Conservation (phyloP, 2,797 vertebrate genomes). For the Anniella stebbinsi region DNA sequence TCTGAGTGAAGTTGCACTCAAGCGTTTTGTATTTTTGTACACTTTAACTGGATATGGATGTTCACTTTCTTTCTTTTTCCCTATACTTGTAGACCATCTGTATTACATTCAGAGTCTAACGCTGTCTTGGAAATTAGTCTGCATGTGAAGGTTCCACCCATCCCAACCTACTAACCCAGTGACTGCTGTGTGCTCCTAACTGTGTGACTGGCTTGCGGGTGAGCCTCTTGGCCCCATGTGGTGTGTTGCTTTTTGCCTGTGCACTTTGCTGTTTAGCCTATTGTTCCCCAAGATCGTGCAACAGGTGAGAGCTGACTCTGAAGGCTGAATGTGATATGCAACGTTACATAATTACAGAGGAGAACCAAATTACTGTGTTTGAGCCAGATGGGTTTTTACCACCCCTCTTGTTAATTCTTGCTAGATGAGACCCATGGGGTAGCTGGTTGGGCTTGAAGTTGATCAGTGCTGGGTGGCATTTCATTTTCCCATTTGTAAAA, state of each 20-base stretch:
- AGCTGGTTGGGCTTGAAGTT: background rate
- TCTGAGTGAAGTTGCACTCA: slow-evolving; percentile 1
- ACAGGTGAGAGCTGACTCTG: background rate
- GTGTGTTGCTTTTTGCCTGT: slow-evolving; percentile 49
- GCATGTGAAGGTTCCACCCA: slow-evolving; percentile 47
- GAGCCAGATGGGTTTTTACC: background rate
- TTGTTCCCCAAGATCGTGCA: slow-evolving; percentile 24
- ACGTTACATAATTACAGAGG: background rate
- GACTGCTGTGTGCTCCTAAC: slow-evolving; percentile 39
- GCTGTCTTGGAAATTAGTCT: slow-evolving; percentile 41
- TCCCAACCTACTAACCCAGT: slow-evolving; percentile 46
- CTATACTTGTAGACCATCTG: slow-evolving; percentile 22
- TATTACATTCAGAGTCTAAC: slow-evolving; percentile 34
- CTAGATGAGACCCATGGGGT: background rate
- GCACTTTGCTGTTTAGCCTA: slow-evolving; percentile 37
- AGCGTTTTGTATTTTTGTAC: background rate
- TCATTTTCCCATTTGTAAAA: background rate
- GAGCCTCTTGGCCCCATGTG: slow-evolving; percentile 59
- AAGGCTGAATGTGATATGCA: slow-evolving; percentile 8
- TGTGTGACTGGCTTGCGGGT: slow-evolving; percentile 53
- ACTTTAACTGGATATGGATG: slow-evolving; percentile 11
- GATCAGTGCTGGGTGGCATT: background rate
- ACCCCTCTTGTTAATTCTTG: slow-evolving; percentile 17
- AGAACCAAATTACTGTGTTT: slow-evolving; percentile 2
- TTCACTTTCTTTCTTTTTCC: slow-evolving; percentile 28